phyloP scores from a whole-genome alignment of 2,113 vertebrate genomes.

The Anguilla rostrata region DNA sequence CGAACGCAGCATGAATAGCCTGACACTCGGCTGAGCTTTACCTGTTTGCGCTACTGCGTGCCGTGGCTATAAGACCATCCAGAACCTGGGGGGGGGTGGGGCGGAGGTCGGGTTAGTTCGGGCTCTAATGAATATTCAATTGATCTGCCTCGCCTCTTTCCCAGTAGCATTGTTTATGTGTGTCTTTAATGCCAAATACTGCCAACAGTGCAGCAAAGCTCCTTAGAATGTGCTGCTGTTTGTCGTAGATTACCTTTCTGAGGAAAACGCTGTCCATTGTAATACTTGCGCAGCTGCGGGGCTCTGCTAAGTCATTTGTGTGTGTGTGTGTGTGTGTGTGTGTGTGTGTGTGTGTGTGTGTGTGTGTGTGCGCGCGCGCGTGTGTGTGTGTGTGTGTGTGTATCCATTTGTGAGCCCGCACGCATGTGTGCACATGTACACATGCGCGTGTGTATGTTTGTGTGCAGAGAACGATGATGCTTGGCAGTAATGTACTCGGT shows the following conservation, averaged over 20 bases:
- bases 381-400: too few species aligned
- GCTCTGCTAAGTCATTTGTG: neutral
- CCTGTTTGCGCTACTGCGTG: neutral
- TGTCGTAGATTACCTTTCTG: conserved; percentile 1
- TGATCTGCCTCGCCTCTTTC: neutral
- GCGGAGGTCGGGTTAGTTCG: neutral
- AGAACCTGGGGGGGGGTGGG: neutral
- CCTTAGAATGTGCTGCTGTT: neutral
- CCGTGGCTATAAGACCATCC: neutral
- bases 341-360: neutral
- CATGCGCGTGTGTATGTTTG: neutral
- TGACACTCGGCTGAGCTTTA: neutral
- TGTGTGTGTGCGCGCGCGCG: too few species aligned
- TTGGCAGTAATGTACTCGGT: neutral
- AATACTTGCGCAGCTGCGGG: neutral
- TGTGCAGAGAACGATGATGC: neutral
- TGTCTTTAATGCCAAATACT: neutral
- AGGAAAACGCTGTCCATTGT: neutral
- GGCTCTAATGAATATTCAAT: conserved; percentile 2
- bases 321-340: conserved; percentile 5
- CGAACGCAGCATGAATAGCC: neutral
- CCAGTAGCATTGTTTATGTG: neutral
- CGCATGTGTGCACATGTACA: too few species aligned
- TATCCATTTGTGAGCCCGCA: neutral
- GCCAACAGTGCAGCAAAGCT: neutral